Conservation (phyloP, 2,888 invertebrate species). For the Tenthredo mesomela region DNA sequence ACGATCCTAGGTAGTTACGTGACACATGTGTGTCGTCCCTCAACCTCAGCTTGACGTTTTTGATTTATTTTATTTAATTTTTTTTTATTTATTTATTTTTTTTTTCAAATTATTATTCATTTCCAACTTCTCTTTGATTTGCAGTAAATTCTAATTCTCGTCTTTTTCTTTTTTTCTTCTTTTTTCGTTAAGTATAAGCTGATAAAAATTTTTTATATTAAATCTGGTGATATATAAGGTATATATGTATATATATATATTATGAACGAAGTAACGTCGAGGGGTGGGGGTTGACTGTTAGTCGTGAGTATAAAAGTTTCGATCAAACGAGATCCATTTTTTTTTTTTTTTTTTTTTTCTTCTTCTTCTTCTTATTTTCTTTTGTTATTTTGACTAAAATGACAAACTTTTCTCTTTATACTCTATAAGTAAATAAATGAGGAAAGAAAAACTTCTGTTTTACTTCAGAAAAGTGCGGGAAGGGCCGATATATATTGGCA, state of each 20-base stretch:
- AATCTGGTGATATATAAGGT: not conserved
- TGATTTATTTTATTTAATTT: not conserved
- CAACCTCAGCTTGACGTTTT: not conserved
- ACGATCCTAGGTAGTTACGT: not conserved
- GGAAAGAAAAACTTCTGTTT: not conserved
- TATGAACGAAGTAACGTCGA: no score
- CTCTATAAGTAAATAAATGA: conserved; percentile 12
- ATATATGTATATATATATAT: not conserved
- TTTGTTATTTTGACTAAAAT: conserved; percentile 6
- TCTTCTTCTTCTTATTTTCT: not conserved
- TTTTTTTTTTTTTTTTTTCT: not conserved
- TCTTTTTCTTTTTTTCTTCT: not conserved
- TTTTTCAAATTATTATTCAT: not conserved
- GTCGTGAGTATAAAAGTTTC: conserved; percentile 1
- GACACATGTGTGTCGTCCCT: not conserved
- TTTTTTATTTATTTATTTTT: not conserved
- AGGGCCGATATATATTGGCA: not conserved
- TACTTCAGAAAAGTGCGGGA: not conserved
- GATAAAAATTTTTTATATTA: not conserved
- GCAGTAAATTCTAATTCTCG: not conserved
- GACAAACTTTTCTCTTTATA: not conserved
- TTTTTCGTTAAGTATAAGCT: not conserved
- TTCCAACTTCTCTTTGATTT: not conserved
- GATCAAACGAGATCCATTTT: not conserved
- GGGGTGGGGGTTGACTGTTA: not conserved